Percentiles rank a stretch among this genome's conserved stretches.
These are phyloP conservation scores for Linyphia triangularis DNA, from an alignment of 2,888 invertebrate species.

Conservation along the genomic window DNA sequence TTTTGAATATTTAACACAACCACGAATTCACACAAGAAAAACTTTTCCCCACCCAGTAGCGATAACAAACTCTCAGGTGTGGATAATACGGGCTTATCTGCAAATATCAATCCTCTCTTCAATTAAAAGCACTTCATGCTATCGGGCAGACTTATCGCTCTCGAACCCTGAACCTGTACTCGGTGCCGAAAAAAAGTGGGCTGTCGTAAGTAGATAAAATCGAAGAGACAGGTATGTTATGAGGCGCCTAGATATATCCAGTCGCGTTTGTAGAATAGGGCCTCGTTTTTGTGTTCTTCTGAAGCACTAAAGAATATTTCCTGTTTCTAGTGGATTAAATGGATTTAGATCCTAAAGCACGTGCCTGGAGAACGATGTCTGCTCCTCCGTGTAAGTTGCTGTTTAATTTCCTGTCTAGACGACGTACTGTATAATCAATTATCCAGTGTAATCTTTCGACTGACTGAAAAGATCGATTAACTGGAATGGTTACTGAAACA, in stretches of 20 bases:
- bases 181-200: constrained; percentile 1
- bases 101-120: constrained; percentile 45
- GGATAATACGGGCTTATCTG: constrained; percentile 9
- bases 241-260: too few relatives aligned
- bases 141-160: constrained; percentile 28
- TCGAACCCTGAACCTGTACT: constrained; percentile 46
- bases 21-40: not conserved
- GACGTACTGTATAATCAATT: too few relatives aligned
- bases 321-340: not conserved
- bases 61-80: constrained; percentile 2
- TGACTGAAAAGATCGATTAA: too few relatives aligned
- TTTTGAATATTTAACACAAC: not conserved
- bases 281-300: not conserved
- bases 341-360: constrained; percentile 9
- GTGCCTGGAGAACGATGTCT: constrained; percentile 27
- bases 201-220: constrained; percentile 32
- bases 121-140: constrained; percentile 14
- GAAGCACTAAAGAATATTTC: not conserved
- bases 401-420: not conserved
- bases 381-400: constrained; percentile 55
- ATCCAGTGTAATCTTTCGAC: too few relatives aligned
- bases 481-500: too few relatives aligned
- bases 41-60: not conserved
- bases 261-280: not conserved
- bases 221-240: not conserved